Evolutionary conservation across 2,797 vertebrate species (phyloP).

Genomic region (Bovichtus diacanthus): DNA sequence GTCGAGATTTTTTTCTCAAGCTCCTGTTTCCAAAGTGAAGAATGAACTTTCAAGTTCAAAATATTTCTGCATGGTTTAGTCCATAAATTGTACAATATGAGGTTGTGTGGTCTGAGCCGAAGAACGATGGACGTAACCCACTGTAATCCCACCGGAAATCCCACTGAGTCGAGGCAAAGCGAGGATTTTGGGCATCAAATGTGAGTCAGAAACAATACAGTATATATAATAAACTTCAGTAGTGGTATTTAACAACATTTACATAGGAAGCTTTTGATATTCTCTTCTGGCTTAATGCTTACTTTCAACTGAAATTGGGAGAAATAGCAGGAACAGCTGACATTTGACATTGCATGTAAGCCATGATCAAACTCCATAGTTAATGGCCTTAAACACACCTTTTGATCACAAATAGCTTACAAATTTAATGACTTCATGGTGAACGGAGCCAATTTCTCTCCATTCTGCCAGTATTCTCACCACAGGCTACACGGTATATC

Average conservation of each 20-base stretch:
- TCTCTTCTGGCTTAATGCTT: conserved; percentile 39
- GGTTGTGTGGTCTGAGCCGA: conserved; percentile 8
- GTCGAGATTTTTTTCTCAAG: not conserved
- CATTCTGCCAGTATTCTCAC: conserved; percentile 58
- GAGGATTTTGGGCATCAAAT: conserved; percentile 23
- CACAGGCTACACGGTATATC: conserved; percentile 60
- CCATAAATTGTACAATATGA: not conserved
- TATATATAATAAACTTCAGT: conserved; percentile 27
- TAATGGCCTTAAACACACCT: conserved; percentile 74
- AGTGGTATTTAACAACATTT: conserved; percentile 44
- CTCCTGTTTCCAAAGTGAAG: conserved; percentile 2
- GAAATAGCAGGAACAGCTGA: conserved; percentile 60
- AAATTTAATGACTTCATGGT: conserved; percentile 78
- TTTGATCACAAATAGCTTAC: conserved; percentile 77
- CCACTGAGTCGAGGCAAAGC: conserved; percentile 7
- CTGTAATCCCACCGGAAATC: conserved; percentile 13
- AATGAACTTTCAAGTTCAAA: not conserved
- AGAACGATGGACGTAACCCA: not conserved
- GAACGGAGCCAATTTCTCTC: conserved; percentile 70
- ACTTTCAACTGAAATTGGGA: conserved; percentile 42
- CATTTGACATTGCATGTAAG: conserved; percentile 70
- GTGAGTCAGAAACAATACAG: conserved; percentile 39
- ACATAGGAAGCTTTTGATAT: conserved; percentile 39
- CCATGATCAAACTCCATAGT: conserved; percentile 69
- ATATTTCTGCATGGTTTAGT: not conserved